Evolutionary conservation across 2,888 invertebrate genomes (phyloP), one percentile per base, ranked within the genome.

Genomic region (Venustoraphidia nigricollis): DNA sequence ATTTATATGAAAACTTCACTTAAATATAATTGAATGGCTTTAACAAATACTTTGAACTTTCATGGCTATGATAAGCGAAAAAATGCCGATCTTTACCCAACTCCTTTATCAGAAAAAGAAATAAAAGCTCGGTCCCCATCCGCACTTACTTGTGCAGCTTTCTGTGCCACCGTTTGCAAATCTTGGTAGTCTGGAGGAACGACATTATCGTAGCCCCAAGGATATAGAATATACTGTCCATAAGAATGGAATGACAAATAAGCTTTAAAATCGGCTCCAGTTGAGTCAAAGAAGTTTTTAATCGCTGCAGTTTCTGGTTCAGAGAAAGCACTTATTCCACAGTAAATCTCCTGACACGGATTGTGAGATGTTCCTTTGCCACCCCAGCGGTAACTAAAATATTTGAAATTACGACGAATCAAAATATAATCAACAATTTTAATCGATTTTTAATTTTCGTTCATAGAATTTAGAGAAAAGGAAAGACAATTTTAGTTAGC

Each of bases 231-330:
- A 60, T 85, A 86, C 59, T 94, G 88, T 0, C 88, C 88, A 54
- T 89, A 89, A 58, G 87, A 87, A 64, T 89, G 89, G 66, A 87
- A 88, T 0, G 87, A 80, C 47, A 88, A 58, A 59, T 81, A 88
- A 0, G 79, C 83, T 62, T 79, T 72, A 67, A 81, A 81, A 44
- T 76, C 71, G 2, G 72, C 67, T 0, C 61, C 60, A 47, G 60
- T 66, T 5, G 60, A 60, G 46, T 65, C 62, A 48, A 72, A 69
- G 55, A 76, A 78, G 44, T 72, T 66, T 41, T 70, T 65, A 27
- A 81, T 68, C 27, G 89, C 83, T 52, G 69, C 66, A 0, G 88
- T 83, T 68, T 94, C 93, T 0, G 86, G 86, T 66, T 94, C 93
- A 0, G 92, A 92, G 62, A 91, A 90, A 1, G 89, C 76, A 45